Evolutionary conservation across 2,888 invertebrate species (phyloP), one percentile per base, ranked within the genome.

Genomic region (Quadroppia sp.): DNA sequence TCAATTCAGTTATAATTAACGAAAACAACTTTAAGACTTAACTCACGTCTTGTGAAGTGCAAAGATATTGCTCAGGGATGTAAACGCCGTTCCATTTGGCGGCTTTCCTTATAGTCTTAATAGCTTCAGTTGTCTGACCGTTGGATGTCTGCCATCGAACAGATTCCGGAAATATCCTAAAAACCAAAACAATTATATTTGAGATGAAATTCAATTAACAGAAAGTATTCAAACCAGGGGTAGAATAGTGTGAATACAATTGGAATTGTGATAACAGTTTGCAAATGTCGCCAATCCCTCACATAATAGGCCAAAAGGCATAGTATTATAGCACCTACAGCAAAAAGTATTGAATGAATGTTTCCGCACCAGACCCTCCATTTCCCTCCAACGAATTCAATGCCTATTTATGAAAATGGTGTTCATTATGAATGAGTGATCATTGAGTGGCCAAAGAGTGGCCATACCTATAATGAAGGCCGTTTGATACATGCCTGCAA

Each of bases 111-210:
- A 74, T 20, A 6, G 53, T 36, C 15, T 40, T 40, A 1, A 74
- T n/a, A 4, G 74, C 74, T 9, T 30, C 30, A 17, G 4, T 2
- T 25, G 40, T n/a, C 48, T 71, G 50, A 6, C 71, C 71, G 17
- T 71, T 53, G 0, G 74, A 59, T n/a, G 28, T 4, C 45, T 74
- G 74, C 74, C 74, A 74, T 3, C 74, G 48, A 32, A 74, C 53
- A 4, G 74, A 74, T 20, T 74, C 74, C 3, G 74, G 71, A 15
- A 74, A 74, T 20, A 74, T 13, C 36, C 74, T 74, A 9, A 13
- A 28, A 59, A 28, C 4, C 7, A 30, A 59, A 45, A 45, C 45
- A 45, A 9, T n/a, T 11, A 45, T 50, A 23, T 7, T n/a, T n/a
- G n/a, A n/a, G n/a, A n/a, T n/a, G n/a, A n/a, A n/a, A n/a, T n/a